These are phyloP conservation scores for Hippocampus mohnikei DNA, from an alignment of 2,113 vertebrate genomes.

Conservation along the genomic window DNA sequence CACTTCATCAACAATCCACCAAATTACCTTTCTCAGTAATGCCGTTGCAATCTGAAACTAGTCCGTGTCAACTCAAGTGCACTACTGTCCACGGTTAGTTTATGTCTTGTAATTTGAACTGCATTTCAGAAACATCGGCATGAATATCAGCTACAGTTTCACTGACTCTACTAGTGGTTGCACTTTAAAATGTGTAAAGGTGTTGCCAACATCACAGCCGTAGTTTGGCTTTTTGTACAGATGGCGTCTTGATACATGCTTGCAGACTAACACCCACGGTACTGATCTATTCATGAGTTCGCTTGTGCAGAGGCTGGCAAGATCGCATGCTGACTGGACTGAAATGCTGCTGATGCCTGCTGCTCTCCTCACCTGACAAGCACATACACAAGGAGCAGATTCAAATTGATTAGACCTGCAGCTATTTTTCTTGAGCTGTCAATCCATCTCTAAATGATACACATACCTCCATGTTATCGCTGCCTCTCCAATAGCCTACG, in stretches of 20 bases:
- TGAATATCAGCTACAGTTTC: neutral
- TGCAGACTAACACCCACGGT: constrained; percentile 13
- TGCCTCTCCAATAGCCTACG: neutral
- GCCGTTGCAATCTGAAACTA: too few species aligned
- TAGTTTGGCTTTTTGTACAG: constrained; percentile 11
- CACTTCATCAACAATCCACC: too few species aligned
- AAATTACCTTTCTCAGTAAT: neutral
- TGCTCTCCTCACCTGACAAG: constrained; percentile 52
- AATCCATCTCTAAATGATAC: constrained; percentile 54
- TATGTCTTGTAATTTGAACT: neutral
- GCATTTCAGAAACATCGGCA: neutral
- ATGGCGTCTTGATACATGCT: constrained; percentile 27
- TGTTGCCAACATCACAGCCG: constrained; percentile 29
- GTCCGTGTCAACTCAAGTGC: neutral
- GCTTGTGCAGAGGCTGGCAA: constrained; percentile 48
- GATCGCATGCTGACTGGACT: constrained; percentile 65
- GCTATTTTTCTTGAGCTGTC: constrained; percentile 66
- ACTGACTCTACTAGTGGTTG: neutral
- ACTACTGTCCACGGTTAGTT: neutral
- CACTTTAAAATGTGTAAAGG: neutral
- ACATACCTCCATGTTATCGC: constrained; percentile 14
- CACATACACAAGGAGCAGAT: constrained; percentile 40
- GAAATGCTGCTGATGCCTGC: constrained; percentile 68
- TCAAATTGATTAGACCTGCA: constrained; percentile 61
- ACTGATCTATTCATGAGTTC: constrained; percentile 66